phyloP scores from a whole-genome alignment of 2,113 vertebrate genomes.

The Amphilophus citrinellus region DNA sequence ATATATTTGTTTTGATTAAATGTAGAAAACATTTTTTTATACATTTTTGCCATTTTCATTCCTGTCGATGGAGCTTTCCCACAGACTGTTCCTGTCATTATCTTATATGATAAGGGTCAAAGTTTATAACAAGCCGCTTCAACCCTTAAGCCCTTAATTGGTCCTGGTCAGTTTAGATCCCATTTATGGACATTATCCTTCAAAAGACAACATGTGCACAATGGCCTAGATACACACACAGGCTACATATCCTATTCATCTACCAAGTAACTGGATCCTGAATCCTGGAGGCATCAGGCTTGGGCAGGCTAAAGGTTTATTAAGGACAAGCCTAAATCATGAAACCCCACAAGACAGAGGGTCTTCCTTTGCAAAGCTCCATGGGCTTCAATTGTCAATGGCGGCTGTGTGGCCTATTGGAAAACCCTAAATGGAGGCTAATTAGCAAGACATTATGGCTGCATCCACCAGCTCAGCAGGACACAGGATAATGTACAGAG shows the following conservation, averaged over 20 bases:
- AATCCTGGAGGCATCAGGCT: constrained; percentile 42
- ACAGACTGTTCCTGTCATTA: background rate
- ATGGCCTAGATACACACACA: constrained; percentile 57
- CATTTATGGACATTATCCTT: constrained; percentile 72
- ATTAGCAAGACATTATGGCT: constrained; percentile 79
- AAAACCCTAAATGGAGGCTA: constrained; percentile 69
- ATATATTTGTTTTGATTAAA: too few species aligned
- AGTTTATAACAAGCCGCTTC: constrained; percentile 54
- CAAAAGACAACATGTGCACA: constrained; percentile 70
- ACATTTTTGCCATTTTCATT: background rate
- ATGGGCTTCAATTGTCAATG: constrained; percentile 61
- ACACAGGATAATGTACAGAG: constrained; percentile 66
- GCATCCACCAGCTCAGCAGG: constrained; percentile 70
- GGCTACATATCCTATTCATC: constrained; percentile 60
- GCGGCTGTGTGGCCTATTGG: constrained; percentile 65
- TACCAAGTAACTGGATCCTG: constrained; percentile 55
- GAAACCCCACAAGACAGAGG: constrained; percentile 65
- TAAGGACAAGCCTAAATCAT: constrained; percentile 44
- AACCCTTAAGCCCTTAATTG: constrained; percentile 71
- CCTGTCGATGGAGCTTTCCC: background rate
- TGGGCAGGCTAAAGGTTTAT: constrained; percentile 50
- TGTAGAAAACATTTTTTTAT: background rate
- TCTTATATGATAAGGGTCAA: constrained; percentile 50
- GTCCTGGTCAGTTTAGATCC: constrained; percentile 66
- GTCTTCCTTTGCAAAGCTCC: constrained; percentile 67